Percentiles rank a stretch among this genome's conserved stretches.
phyloP scores from a whole-genome alignment of 2,797 vertebrate species.

The Pipistrellus pygmaeus region DNA sequence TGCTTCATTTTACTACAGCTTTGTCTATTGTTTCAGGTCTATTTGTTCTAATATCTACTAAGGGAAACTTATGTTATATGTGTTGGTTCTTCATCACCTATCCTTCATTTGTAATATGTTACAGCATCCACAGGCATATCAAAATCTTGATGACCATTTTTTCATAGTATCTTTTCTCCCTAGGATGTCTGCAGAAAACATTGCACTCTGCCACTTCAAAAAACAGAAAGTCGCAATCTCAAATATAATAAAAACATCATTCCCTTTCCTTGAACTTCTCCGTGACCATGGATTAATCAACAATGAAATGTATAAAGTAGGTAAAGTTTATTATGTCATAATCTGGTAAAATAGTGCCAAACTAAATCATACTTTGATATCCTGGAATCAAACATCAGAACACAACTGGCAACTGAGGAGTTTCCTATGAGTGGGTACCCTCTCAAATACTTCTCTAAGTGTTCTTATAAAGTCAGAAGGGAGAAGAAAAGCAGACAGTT shows the following conservation, averaged over 20 bases:
- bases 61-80: too few relatives aligned
- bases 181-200: rapidly evolving
- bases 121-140: too few relatives aligned
- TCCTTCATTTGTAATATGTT: not conserved
- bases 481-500: not conserved
- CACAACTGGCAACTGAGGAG: not conserved
- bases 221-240: constrained; percentile 57
- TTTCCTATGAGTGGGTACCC: not conserved
- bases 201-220: not conserved
- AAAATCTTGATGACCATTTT: too few relatives aligned
- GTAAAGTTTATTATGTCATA: constrained; percentile 40
- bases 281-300: constrained; percentile 67
- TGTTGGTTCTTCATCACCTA: not conserved
- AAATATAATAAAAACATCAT: constrained; percentile 40
- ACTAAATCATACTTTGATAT: not conserved
- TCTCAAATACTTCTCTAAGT: not conserved
- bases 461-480: not conserved
- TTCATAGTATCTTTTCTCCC: not conserved
- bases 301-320: constrained; percentile 52
- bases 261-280: constrained; percentile 74
- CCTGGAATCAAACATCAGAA: not conserved
- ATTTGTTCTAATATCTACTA: not conserved
- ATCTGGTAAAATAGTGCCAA: not conserved
- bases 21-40: not conserved
- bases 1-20: not conserved